Evolutionary conservation across 2,888 invertebrate species (phyloP), one percentile per base, ranked within the genome.

Genomic region (Eupeodes luniger): DNA sequence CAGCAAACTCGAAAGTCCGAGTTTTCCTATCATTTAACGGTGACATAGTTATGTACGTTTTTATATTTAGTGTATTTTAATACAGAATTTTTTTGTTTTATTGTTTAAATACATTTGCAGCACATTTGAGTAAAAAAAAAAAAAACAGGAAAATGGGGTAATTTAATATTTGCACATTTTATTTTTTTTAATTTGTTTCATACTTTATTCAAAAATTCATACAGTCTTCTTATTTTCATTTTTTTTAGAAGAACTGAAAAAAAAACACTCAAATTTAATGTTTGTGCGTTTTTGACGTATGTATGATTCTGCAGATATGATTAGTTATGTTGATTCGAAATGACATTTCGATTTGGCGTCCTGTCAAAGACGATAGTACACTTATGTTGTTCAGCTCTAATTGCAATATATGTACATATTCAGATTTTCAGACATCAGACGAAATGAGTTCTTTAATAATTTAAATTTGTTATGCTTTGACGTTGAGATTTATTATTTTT

Each of bases 301-400:
- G 51, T 40, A 69, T 36, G 9, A 27, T 49, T 19, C 19, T 69
- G 61, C 69, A 78, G 61, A 69, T 78, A 27, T 78, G 69, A 69
- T 78, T 78, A 69, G 78, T 78, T 69, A 51, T 61, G 78, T 79
- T 79, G 70, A 79, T 70, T 70, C 9, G 61, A 27, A 59, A 59
- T 11, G 57, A 10, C 66, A 47, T 44, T 59, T 72, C 57, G 40
- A 57, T 72, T 57, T 72, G 70, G 70, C 57, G n/a, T 59, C 27
- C 59, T 72, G 72, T 59, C 72, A 59, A 72, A 55, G 70, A 12
- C 40, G 36, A 44, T 44, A 55, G 53, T 36, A 27, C 27, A 47
- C 47, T 59, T 49, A 59, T 72, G 72, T 27, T 34, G 72, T 72
- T 72, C 72, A 59, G 59, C 72, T 72, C 57, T 72, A 72, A 59